Conservation (phyloP, 2,113 vertebrate genomes). For the Tinamus guttatus region DNA sequence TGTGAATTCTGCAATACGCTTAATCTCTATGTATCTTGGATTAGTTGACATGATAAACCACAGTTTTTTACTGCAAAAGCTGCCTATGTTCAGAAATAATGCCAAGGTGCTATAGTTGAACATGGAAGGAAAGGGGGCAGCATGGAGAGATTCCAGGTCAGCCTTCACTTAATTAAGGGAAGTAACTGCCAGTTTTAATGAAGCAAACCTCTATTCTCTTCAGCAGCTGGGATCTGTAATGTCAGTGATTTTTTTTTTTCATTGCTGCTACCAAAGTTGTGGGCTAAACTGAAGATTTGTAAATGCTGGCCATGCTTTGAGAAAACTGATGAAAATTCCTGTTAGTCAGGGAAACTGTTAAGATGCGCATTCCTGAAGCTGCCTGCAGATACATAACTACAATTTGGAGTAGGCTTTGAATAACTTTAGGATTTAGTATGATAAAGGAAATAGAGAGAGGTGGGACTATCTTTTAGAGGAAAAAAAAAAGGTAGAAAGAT, state of each 20-base stretch:
- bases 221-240: neutral
- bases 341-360: neutral
- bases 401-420: neutral
- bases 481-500: neutral
- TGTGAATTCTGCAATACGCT: neutral
- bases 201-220: neutral
- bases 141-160: neutral
- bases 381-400: neutral
- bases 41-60: neutral
- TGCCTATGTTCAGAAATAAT: neutral
- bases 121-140: neutral
- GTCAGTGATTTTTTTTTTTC: neutral
- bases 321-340: neutral
- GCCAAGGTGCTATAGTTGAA: rapidly evolving
- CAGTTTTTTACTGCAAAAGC: neutral
- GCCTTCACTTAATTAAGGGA: neutral
- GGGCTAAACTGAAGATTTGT: neutral
- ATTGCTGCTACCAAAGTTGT: neutral
- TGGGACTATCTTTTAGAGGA: neutral
- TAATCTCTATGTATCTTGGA: neutral
- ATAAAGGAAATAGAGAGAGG: neutral
- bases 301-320: neutral
- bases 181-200: neutral
- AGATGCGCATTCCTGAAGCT: neutral
- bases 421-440: neutral